Conservation (phyloP, 37 sponge, comb jelly and placozoan species). For the Eunapius fragilis region DNA sequence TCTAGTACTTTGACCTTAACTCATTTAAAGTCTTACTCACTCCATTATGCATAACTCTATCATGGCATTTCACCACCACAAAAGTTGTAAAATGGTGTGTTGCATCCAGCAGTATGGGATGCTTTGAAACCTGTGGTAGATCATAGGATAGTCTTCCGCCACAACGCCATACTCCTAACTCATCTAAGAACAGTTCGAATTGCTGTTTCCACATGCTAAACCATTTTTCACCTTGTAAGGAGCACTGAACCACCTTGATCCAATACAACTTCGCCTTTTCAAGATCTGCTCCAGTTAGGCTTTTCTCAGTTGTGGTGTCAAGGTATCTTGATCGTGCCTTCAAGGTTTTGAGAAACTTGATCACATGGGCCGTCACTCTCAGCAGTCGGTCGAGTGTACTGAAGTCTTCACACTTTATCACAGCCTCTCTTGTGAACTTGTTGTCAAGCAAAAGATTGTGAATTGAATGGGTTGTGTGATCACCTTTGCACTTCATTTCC, state of each 20-base stretch:
- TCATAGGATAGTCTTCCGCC: constrained; percentile 19
- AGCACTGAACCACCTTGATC: not conserved
- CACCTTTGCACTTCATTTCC: not conserved
- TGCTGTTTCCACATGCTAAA: constrained; percentile 4
- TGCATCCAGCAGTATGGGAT: constrained; percentile 29
- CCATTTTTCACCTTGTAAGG: not conserved
- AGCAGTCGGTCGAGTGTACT: constrained; percentile 1
- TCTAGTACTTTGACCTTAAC: constrained; percentile 29
- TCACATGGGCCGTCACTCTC: not conserved
- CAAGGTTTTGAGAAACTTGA: constrained; percentile 2
- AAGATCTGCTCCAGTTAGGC: not conserved
- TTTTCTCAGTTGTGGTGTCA: not conserved
- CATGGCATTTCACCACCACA: constrained; percentile 15
- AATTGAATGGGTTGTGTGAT: not conserved
- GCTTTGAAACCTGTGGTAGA: not conserved
- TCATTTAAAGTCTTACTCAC: constrained; percentile 8
- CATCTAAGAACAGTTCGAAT: constrained; percentile 4
- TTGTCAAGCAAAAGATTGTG: not conserved
- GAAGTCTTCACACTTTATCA: not conserved
- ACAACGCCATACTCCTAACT: constrained; percentile 23
- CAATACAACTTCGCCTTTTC: constrained; percentile 3
- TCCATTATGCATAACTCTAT: constrained; percentile 33
- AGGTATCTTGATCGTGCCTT: not conserved
- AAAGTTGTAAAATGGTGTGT: constrained; percentile 34
- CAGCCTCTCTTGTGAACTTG: too few species aligned